Percentiles rank a stretch among this genome's conserved stretches.
Conservation (phyloP, 2,797 vertebrate species). For the Gorsachius magnificus region DNA sequence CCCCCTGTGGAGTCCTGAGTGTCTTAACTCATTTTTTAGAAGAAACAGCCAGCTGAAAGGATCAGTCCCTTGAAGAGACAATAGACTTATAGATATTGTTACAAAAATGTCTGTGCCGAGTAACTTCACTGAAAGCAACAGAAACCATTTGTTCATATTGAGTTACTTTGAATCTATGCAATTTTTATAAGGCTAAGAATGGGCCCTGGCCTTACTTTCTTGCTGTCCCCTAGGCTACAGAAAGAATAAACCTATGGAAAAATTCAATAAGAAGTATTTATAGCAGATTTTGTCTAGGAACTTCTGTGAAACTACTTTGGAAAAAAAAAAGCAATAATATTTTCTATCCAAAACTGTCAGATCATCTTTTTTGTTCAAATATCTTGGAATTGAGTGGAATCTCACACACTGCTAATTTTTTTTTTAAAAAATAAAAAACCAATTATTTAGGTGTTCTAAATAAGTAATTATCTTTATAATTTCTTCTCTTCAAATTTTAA, state of each 20-base stretch:
- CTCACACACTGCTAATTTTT: background rate
- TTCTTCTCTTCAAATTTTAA: background rate
- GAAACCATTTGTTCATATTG: background rate
- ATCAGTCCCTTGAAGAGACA: background rate
- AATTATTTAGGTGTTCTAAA: background rate
- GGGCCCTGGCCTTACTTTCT: background rate
- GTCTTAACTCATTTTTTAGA: background rate
- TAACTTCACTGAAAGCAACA: background rate
- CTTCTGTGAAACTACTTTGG: background rate
- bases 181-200: constrained; percentile 1
- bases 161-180: constrained; percentile 11
- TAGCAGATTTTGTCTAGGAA: background rate
- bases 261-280: background rate
- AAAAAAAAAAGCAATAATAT: background rate
- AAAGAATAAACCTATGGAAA: background rate
- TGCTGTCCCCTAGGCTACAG: background rate
- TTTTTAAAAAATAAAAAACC: too few relatives aligned
- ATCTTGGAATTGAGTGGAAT: background rate
- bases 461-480: background rate
- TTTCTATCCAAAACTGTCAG: background rate
- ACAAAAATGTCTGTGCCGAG: background rate
- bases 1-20: background rate
- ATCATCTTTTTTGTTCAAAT: background rate
- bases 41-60: background rate
- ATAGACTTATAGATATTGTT: background rate